Conservation (phyloP, 2,113 vertebrate genomes). For the Eublepharis macularius region DNA sequence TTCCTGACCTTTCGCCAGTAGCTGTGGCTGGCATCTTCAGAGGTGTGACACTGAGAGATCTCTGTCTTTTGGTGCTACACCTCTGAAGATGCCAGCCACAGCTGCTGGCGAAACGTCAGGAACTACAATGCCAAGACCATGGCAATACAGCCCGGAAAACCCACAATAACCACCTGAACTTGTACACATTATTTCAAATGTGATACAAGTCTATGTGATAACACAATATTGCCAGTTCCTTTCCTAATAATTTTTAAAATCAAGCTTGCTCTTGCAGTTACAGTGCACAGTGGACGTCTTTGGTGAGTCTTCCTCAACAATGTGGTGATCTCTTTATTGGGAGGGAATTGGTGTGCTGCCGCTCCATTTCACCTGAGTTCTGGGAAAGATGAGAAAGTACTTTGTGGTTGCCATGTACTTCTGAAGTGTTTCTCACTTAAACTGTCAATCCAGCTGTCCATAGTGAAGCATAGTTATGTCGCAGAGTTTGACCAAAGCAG, state of each 20-base stretch:
- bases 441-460: not conserved
- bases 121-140: too few relatives aligned
- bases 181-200: not conserved
- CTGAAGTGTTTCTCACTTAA: too few relatives aligned
- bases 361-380: not conserved
- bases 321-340: not conserved
- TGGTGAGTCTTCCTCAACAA: not conserved
- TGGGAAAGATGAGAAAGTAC: not conserved
- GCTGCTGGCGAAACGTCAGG: too few relatives aligned
- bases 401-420: too few relatives aligned
- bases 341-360: not conserved
- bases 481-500: too few relatives aligned
- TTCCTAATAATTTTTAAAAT: not conserved
- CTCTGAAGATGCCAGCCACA: too few relatives aligned
- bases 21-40: too few relatives aligned
- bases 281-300: not conserved
- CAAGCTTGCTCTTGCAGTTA: not conserved
- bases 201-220: not conserved
- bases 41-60: too few relatives aligned
- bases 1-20: too few relatives aligned
- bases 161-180: too few relatives aligned
- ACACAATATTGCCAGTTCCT: not conserved
- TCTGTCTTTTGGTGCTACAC: too few relatives aligned
- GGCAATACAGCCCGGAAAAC: too few relatives aligned
- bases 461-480: not conserved